Conservation (phyloP, 2,797 vertebrate genomes). For the Acropternis orthonyx region DNA sequence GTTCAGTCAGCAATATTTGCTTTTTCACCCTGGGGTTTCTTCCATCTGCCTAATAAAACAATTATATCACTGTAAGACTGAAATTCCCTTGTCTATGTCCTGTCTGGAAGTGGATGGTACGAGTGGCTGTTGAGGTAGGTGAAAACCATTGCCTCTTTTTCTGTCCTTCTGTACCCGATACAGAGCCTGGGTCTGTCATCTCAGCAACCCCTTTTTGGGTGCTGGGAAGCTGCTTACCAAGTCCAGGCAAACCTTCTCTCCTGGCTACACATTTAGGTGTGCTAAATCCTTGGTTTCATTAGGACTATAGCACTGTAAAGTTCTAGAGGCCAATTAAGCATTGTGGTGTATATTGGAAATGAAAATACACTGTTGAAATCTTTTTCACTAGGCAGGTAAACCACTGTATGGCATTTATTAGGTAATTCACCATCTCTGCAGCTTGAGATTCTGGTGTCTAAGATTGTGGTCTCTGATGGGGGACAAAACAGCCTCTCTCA, state of each 20-base stretch:
- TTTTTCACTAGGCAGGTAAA: not conserved
- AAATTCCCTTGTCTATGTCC: not conserved
- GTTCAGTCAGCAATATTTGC: constrained; percentile 36
- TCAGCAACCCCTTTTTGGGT: not conserved
- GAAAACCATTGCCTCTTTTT: not conserved
- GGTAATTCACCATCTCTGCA: not conserved
- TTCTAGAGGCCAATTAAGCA: not conserved
- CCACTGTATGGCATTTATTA: not conserved
- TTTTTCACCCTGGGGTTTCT: constrained; percentile 40
- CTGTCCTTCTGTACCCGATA: not conserved
- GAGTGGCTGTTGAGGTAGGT: not conserved
- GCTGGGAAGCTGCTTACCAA: not conserved
- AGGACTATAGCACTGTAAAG: not conserved
- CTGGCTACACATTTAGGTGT: not conserved
- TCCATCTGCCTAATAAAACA: constrained; percentile 49
- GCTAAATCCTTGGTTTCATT: not conserved
- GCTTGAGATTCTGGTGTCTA: not conserved
- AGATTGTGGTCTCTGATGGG: not conserved
- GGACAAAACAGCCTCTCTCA: not conserved
- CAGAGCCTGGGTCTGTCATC: not conserved
- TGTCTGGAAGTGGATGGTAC: not conserved
- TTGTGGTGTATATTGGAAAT: not conserved
- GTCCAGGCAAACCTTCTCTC: not conserved
- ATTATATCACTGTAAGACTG: not conserved
- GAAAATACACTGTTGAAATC: not conserved